Percentiles rank a stretch among this genome's conserved stretches.
Evolutionary conservation across 2,888 invertebrate species (phyloP).

Genomic region (Ichneumon xanthorius): DNA sequence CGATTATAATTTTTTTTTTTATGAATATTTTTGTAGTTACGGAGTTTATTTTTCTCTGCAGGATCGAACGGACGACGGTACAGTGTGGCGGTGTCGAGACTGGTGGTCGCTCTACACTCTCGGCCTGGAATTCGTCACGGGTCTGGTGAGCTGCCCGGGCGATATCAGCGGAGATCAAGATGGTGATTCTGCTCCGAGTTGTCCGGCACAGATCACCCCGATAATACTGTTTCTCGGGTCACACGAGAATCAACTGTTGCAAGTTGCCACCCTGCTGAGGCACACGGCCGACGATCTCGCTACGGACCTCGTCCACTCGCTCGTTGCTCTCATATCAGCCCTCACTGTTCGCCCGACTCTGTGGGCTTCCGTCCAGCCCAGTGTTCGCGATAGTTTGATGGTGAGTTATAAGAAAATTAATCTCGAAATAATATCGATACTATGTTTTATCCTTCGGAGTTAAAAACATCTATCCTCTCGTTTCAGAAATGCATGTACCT

Average conservation of each 20-base stretch:
- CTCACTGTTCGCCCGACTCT: conserved; percentile 78
- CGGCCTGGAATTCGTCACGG: conserved; percentile 81
- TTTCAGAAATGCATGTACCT: conserved; percentile 82
- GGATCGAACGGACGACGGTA: conserved; percentile 76
- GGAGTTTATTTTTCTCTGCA: conserved; percentile 43
- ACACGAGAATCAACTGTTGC: conserved; percentile 81
- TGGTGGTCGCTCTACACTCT: conserved; percentile 83
- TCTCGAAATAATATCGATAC: background rate
- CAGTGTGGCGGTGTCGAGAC: conserved; percentile 81
- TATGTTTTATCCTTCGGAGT: background rate
- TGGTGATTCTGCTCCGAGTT: conserved; percentile 52
- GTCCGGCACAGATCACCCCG: conserved; percentile 74
- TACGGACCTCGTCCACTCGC: conserved; percentile 82
- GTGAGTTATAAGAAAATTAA: conserved; percentile 67
- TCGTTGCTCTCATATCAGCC: conserved; percentile 82
- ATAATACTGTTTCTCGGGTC: conserved; percentile 80
- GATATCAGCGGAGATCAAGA: conserved; percentile 71
- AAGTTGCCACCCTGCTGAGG: conserved; percentile 81
- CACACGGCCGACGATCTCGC: conserved; percentile 82
- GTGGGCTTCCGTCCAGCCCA: conserved; percentile 80
- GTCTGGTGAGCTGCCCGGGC: conserved; percentile 72
- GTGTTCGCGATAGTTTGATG: conserved; percentile 80
- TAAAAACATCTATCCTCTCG: background rate
- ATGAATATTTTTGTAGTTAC: background rate
- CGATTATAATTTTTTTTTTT: background rate